Conservation (phyloP, 2,797 vertebrate genomes). For the Nannoperca australis region DNA sequence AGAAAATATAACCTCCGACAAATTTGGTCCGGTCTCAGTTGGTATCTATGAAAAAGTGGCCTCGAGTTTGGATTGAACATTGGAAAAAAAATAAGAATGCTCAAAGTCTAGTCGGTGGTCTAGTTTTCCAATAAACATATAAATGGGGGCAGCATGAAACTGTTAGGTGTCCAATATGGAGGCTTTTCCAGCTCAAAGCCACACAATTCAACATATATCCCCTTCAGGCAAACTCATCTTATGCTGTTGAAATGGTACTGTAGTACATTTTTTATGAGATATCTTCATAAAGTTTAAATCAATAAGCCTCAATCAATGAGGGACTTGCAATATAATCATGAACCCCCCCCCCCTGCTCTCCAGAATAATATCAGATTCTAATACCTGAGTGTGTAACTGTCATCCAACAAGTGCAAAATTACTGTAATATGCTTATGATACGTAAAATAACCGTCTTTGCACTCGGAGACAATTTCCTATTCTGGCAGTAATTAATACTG, state of each 20-base stretch:
- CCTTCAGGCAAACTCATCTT: neutral
- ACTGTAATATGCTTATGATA: constrained; percentile 48
- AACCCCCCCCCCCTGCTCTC: constrained; percentile 14
- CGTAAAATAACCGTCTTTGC: constrained; percentile 37
- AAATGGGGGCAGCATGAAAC: neutral
- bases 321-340: constrained; percentile 29
- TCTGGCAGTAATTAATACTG: constrained; percentile 32
- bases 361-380: constrained; percentile 40
- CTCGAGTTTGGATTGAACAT: neutral
- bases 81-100: neutral
- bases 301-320: constrained; percentile 39
- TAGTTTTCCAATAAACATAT: neutral
- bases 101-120: neutral
- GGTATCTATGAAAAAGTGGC: neutral
- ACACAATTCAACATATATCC: neutral
- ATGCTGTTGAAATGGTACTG: constrained; percentile 9
- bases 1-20: neutral
- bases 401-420: constrained; percentile 42
- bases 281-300: constrained; percentile 38
- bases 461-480: constrained; percentile 14
- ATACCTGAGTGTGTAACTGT: constrained; percentile 43
- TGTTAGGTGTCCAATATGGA: neutral
- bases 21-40: neutral
- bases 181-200: neutral
- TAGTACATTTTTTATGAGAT: neutral